Conservation (phyloP, 2,797 vertebrate genomes). For the Prionace glauca region DNA sequence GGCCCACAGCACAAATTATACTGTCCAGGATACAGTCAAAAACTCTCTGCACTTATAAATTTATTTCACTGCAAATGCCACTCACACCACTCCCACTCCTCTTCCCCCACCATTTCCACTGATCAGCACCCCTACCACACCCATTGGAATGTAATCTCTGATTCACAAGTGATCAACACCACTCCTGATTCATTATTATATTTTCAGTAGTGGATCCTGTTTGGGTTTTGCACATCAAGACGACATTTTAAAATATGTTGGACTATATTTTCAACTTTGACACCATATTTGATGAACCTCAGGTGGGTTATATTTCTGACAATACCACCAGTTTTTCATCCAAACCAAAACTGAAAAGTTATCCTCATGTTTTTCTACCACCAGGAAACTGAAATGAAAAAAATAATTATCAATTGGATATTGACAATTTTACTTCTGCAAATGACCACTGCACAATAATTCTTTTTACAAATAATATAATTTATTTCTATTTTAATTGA, state of each 20-base stretch:
- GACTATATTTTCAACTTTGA: neutral
- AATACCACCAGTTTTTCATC: neutral
- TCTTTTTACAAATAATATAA: neutral
- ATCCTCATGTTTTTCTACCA: neutral
- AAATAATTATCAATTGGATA: neutral
- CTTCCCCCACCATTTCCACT: neutral
- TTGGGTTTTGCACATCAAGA: neutral
- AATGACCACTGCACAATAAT: neutral
- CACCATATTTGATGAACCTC: neutral
- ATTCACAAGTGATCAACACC: neutral
- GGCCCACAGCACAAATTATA: neutral
- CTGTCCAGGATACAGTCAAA: neutral
- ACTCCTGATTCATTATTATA: neutral
- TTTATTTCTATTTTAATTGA: neutral
- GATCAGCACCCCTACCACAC: neutral
- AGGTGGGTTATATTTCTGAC: neutral
- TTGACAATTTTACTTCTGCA: neutral
- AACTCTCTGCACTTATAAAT: neutral
- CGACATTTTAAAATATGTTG: neutral
- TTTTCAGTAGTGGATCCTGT: neutral
- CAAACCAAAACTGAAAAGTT: neutral
- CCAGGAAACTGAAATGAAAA: neutral
- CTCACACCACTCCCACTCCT: no score
- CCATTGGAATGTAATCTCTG: neutral
- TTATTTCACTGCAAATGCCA: neutral